Evolutionary conservation across 2,113 vertebrate species (phyloP).

Genomic region (Crocuta crocuta): DNA sequence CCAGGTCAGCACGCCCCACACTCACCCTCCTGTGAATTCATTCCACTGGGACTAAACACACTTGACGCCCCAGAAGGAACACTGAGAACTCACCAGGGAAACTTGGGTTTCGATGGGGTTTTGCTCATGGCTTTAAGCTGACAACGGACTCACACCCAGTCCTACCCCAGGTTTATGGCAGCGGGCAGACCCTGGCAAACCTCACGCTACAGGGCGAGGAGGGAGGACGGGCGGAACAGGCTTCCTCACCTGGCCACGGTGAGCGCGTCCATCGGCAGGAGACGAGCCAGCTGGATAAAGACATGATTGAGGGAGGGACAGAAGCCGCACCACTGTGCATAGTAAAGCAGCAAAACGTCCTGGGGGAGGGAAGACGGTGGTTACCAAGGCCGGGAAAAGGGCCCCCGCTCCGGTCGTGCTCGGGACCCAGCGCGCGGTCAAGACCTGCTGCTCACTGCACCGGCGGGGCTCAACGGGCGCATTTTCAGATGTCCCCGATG

Average conservation of each 20-base stretch:
- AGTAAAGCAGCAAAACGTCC: conserved; percentile 97
- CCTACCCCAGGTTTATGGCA: neutral
- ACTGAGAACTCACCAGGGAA: neutral
- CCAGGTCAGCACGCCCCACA: neutral
- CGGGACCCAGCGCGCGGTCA: neutral
- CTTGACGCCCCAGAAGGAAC: neutral
- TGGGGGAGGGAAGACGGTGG: conserved; percentile 72
- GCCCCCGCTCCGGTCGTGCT: neutral
- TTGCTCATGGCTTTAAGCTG: neutral
- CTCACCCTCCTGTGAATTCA: neutral
- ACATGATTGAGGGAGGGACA: conserved; percentile 95
- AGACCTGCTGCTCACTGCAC: no score
- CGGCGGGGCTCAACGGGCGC: fast-evolving
- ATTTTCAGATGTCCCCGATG: neutral
- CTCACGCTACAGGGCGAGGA: neutral
- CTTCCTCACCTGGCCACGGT: conserved; percentile 92
- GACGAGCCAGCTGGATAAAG: conserved; percentile 94
- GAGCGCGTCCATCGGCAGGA: conserved; percentile 91
- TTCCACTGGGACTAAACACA: neutral
- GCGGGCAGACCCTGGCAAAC: neutral
- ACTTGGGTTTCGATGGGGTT: neutral
- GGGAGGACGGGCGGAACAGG: neutral
- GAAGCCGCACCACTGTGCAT: conserved; percentile 98
- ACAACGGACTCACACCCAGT: neutral
- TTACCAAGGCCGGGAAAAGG: neutral